These are phyloP conservation scores for Rambutsinella grinnellia DNA, from an alignment of 2,888 invertebrate species.

Conservation along the genomic window DNA sequence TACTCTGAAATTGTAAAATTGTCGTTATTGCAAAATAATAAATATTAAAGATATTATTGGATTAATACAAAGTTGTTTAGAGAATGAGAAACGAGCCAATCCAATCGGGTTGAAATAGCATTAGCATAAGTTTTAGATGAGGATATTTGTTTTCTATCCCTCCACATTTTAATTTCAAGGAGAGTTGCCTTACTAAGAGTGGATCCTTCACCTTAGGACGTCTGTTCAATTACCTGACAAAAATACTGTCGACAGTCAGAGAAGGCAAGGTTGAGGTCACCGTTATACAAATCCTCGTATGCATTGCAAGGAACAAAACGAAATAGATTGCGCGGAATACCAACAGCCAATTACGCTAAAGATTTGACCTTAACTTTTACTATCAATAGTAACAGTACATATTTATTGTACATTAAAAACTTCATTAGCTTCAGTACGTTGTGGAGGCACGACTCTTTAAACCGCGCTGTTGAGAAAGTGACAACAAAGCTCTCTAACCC, in stretches of 20 bases:
- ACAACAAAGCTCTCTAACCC: no score
- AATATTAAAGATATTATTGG: no score
- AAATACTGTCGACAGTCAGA: constrained; percentile 16
- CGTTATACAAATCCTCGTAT: not conserved
- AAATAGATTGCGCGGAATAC: not conserved
- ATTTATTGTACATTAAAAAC: not conserved
- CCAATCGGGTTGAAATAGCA: no score
- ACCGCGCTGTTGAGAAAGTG: not conserved
- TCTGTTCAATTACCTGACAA: constrained; percentile 33
- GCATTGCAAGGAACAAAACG: not conserved
- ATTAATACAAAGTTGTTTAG: no score
- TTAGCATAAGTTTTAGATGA: no score
- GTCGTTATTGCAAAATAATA: no score
- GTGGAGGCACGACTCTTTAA: not conserved
- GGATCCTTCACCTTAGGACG: constrained; percentile 55
- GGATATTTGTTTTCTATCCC: not conserved
- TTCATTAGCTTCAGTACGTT: not conserved
- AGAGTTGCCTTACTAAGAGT: constrained; percentile 29
- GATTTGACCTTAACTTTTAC: constrained; percentile 51
- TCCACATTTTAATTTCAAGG: constrained; percentile 28
- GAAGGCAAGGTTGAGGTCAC: constrained; percentile 52
- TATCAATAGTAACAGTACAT: not conserved
- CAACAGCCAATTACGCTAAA: not conserved
- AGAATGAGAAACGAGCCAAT: no score
- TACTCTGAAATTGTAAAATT: no score